These are phyloP conservation scores for Gallinago stenura DNA, from an alignment of 2,797 vertebrate genomes.

Conservation along the genomic window DNA sequence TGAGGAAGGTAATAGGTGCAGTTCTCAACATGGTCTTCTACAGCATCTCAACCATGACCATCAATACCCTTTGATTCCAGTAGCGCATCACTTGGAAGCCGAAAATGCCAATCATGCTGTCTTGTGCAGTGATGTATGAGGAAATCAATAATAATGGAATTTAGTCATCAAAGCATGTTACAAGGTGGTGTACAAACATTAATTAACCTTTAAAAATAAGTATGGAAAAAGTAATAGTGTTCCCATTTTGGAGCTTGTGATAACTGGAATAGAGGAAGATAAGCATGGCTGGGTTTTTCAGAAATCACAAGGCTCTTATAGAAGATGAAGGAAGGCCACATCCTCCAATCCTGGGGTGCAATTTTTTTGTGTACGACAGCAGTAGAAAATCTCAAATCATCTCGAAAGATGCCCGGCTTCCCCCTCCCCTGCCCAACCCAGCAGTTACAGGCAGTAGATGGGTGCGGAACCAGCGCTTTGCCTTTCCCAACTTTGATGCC, in stretches of 20 bases:
- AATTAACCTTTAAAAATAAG: conserved; percentile 63
- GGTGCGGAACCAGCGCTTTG: background rate
- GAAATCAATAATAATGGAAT: conserved; percentile 52
- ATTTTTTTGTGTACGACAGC: background rate
- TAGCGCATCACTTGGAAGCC: background rate
- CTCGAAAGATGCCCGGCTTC: background rate
- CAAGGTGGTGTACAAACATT: background rate
- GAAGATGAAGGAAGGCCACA: background rate
- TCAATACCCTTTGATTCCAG: conserved; percentile 1
- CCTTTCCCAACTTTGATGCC: fast-evolving
- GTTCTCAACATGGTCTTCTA: background rate
- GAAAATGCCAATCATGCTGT: conserved; percentile 23
- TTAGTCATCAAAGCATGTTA: background rate
- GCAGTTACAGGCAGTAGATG: fast-evolving
- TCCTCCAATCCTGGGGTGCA: background rate
- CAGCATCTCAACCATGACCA: conserved; percentile 24
- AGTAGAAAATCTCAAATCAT: background rate
- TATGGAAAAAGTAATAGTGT: background rate
- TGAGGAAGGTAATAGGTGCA: background rate
- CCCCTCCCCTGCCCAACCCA: fast-evolving
- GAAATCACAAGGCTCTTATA: background rate
- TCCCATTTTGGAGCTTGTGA: background rate
- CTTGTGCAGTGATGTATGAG: conserved; percentile 36
- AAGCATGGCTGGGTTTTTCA: background rate
- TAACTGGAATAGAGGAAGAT: background rate